These are phyloP conservation scores for Malurus leucopterus DNA, from an alignment of 2,797 vertebrate species.

Conservation along the genomic window DNA sequence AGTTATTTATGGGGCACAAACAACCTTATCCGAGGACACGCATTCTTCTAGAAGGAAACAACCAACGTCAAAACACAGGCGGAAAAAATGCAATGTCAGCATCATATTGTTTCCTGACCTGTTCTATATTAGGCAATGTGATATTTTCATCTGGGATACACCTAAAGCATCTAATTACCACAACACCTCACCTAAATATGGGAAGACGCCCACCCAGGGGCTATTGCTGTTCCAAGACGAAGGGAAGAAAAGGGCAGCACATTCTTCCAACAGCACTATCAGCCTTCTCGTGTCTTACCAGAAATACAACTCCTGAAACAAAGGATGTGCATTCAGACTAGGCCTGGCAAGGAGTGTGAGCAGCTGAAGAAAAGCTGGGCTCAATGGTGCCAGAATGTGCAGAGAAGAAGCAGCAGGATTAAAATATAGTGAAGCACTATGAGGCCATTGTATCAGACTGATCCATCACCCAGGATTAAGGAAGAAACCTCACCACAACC, in stretches of 20 bases:
- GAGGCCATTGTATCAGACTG: not conserved
- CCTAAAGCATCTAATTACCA: slow-evolving; percentile 5
- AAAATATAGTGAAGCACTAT: not conserved
- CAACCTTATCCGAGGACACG: not conserved
- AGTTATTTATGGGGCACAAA: not conserved
- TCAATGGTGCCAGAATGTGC: not conserved
- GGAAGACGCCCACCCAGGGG: not conserved
- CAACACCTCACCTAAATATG: slow-evolving; percentile 4
- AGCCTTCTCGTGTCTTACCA: not conserved
- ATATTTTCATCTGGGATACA: slow-evolving; percentile 31
- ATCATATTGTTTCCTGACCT: slow-evolving; percentile 16
- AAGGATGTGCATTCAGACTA: not conserved
- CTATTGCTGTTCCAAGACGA: not conserved
- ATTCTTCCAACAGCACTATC: not conserved
- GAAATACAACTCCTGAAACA: not conserved
- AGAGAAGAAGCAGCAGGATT: not conserved
- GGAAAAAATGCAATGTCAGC: slow-evolving; percentile 31
- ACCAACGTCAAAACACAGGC: not conserved
- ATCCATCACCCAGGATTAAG: not conserved
- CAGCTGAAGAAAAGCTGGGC: not conserved
- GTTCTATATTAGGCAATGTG: not conserved
- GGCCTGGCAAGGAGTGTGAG: not conserved
- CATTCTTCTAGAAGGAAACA: slow-evolving; percentile 23
- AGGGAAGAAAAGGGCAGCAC: not conserved
- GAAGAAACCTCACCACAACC: not conserved